Evolutionary conservation across 2,797 vertebrate genomes (phyloP).

Genomic region (Nasua narica): DNA sequence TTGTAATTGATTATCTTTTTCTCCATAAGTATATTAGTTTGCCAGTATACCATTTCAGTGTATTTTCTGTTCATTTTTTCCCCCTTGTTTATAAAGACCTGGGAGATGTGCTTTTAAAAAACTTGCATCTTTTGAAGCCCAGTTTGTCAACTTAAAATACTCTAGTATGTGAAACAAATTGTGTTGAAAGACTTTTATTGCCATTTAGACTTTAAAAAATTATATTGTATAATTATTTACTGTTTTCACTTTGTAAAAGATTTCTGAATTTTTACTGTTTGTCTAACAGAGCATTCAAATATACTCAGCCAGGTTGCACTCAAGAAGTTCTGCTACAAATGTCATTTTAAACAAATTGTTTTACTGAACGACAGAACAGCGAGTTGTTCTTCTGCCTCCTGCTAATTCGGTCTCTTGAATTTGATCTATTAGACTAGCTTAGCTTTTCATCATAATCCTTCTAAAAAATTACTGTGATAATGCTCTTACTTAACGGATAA

Average conservation of each 20-base stretch:
- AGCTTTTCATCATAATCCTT: slow-evolving; percentile 12
- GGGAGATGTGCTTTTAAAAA: not conserved
- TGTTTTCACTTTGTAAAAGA: not conserved
- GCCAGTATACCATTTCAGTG: not conserved
- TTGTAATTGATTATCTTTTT: not conserved
- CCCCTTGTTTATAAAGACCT: not conserved
- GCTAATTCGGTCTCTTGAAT: slow-evolving; percentile 1
- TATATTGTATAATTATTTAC: not conserved
- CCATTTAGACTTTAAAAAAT: not conserved
- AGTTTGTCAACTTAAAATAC: not conserved
- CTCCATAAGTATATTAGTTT: not conserved
- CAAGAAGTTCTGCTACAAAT: slow-evolving; percentile 32
- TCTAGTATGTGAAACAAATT: not conserved
- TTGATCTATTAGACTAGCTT: not conserved
- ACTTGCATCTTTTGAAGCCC: slow-evolving; percentile 9
- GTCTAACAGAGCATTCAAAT: not conserved
- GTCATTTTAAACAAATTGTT: slow-evolving; percentile 13
- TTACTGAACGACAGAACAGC: not conserved
- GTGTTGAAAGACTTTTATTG: not conserved
- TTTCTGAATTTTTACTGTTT: not conserved
- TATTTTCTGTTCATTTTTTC: not conserved
- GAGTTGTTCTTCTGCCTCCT: not conserved
- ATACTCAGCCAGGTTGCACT: not conserved
- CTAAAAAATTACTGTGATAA: not conserved
- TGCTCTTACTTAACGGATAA: not conserved